A percentile compares a stretch with the other conserved stretches of the same genome.
These are phyloP conservation scores for Lithobates sylvaticus DNA, from an alignment of 2,797 vertebrate species.

Conservation along the genomic window DNA sequence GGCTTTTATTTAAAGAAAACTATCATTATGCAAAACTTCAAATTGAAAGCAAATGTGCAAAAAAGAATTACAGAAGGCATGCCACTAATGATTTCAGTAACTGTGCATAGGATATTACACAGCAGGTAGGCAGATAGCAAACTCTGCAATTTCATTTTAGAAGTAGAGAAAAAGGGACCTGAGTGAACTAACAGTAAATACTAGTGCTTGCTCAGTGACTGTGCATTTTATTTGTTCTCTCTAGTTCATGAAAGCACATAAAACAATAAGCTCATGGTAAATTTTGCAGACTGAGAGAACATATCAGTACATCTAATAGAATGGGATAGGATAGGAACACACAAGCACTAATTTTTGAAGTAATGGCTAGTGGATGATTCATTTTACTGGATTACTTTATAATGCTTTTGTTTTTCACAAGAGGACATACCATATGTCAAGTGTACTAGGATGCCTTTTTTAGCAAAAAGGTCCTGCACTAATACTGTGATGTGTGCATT, in stretches of 20 bases:
- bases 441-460: constrained; percentile 37
- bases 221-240: constrained; percentile 33
- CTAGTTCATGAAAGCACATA: constrained; percentile 32
- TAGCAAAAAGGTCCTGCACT: constrained; percentile 46
- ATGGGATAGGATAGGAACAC: constrained; percentile 14
- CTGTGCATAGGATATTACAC: constrained; percentile 62
- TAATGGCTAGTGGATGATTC: constrained; percentile 39
- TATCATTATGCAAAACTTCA: constrained; percentile 63
- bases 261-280: constrained; percentile 30
- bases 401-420: constrained; percentile 56
- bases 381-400: constrained; percentile 53
- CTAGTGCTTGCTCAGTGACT: constrained; percentile 33
- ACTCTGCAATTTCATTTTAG: constrained; percentile 56
- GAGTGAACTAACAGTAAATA: constrained; percentile 45
- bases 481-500: constrained; percentile 30
- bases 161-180: constrained; percentile 46
- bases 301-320: constrained; percentile 27
- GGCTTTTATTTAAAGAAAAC: constrained; percentile 62
- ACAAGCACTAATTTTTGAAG: constrained; percentile 46
- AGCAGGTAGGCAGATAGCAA: constrained; percentile 62
- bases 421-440: constrained; percentile 58
- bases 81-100: constrained; percentile 63
- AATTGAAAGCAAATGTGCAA: constrained; percentile 64
- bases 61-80: constrained; percentile 62
- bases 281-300: constrained; percentile 24